A percentile compares a stretch with the other conserved stretches of the same genome.
These are phyloP conservation scores for Latheticus oryzae DNA, from an alignment of 2,888 invertebrate genomes.

Conservation along the genomic window DNA sequence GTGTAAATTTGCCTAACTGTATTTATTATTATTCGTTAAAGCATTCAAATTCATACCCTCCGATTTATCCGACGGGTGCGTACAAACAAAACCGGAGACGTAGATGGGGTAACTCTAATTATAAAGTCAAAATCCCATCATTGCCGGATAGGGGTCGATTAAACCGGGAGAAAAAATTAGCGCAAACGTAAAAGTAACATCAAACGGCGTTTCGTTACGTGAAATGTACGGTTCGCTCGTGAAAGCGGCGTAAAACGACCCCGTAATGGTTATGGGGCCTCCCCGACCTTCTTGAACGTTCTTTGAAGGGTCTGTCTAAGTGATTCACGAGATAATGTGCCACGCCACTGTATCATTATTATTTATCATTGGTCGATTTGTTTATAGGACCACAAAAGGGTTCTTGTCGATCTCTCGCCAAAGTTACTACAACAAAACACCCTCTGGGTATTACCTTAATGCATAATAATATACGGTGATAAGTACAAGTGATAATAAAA, in stretches of 20 bases:
- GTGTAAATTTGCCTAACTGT: conserved; percentile 65
- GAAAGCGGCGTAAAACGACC: conserved; percentile 50
- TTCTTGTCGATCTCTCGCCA: conserved; percentile 35
- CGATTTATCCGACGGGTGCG: conserved; percentile 62
- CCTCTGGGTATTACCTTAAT: conserved; percentile 28
- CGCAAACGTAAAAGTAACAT: conserved; percentile 49
- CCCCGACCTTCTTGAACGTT: conserved; percentile 52
- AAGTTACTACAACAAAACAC: conserved; percentile 35
- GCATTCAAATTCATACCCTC: conserved; percentile 64
- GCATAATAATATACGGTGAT: conserved; percentile 41
- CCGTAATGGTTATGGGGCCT: conserved; percentile 56
- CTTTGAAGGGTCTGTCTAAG: conserved; percentile 47
- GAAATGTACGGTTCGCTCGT: conserved; percentile 38
- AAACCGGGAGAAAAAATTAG: conserved; percentile 43
- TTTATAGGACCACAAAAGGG: conserved; percentile 46
- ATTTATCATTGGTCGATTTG: conserved; percentile 54
- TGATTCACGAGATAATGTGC: conserved; percentile 50
- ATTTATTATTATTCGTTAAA: conserved; percentile 65
- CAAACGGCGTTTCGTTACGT: conserved; percentile 50
- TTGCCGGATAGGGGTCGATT: conserved; percentile 34
- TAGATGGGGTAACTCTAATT: conserved; percentile 61
- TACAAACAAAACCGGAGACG: conserved; percentile 56
- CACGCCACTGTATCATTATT: conserved; percentile 46
- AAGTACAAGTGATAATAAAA: conserved; percentile 44
- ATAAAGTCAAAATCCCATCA: conserved; percentile 64